Base-by-base conservation (phyloP, 2,888 invertebrate genomes). In the Eupithecia centaureata region DNA sequence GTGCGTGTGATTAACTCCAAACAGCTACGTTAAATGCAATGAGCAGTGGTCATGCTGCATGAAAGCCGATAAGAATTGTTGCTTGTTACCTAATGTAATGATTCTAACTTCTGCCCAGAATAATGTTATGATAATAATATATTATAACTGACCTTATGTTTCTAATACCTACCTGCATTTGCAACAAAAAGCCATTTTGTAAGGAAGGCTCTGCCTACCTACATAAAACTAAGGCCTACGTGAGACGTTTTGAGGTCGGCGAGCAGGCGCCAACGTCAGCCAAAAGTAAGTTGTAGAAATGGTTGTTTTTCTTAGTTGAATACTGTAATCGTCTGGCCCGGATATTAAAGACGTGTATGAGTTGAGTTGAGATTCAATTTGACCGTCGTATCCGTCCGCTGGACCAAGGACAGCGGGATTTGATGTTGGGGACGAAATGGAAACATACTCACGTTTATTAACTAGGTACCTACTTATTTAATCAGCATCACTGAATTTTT, bases 41-140 rank as follows among this genome's bases (percentile, higher is more conserved):
- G 71, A 68, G 75, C 66, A 65, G 67, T 71, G 65, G 76, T 77
- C 73, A 75, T 66, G 76, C 68, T 65, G 65, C 56, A 61, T 73
- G 71, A 61, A 32, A 30, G 56, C 58, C 32, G 73, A 73, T 75
- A 73, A 73, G 63, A 51, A 27, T 12, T 35, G 47, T 27, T 52
- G 56, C 56, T 10, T 27, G 52, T 52, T 52, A 52, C 47, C 47
- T 47, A 12, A 47, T 47, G 47, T 52, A 27, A 52, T 27, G 27
- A 52, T 51, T 51, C 51, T 25, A 13, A 22, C 51, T 51, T 25
- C 51, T 51, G 5, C n/a, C 51, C 25, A 51, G 51, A 25, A 1
- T 15, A 15, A 27, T 27, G 27, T 52, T 27, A 25, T 13, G 27
- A n/a, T n/a, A n/a, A n/a, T n/a, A n/a, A n/a, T n/a, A n/a, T n/a